These are phyloP conservation scores for Anastrepha ludens DNA, from an alignment of 1,140 invertebrate species.

Conservation along the genomic window DNA sequence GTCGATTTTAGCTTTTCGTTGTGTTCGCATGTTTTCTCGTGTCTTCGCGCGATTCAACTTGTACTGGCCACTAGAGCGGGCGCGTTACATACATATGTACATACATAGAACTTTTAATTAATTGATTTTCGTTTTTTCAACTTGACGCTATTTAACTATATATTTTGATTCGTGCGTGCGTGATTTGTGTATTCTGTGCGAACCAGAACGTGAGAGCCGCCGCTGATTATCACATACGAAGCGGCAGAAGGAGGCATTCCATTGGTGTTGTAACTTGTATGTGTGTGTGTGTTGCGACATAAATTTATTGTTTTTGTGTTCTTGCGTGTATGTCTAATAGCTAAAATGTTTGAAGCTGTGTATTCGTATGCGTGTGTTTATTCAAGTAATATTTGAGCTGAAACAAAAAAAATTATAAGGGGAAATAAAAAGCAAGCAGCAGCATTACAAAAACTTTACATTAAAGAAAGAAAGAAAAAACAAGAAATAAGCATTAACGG, in stretches of 20 bases:
- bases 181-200: neutral
- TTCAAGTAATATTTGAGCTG: neutral
- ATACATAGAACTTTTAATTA: neutral
- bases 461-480: neutral
- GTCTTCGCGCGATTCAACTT: neutral
- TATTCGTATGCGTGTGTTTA: neutral
- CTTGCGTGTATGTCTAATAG: neutral
- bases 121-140: conserved; percentile 19
- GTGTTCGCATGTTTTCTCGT: conserved; percentile 20
- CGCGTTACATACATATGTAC: neutral
- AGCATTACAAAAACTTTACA: neutral
- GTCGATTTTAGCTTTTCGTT: conserved; percentile 49
- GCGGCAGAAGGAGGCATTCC: conserved; percentile 9
- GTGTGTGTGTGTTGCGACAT: neutral
- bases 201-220: conserved; percentile 25
- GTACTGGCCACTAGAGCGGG: neutral
- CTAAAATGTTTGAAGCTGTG: neutral
- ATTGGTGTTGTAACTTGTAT: neutral
- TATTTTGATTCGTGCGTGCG: neutral
- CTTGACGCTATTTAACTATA: neutral
- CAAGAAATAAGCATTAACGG: neutral
- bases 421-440: neutral
- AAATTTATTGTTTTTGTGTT: neutral
- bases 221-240: neutral
- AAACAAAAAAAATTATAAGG: neutral